Conservation (phyloP, 2,113 vertebrate species). For the Oncorhynchus masou region DNA sequence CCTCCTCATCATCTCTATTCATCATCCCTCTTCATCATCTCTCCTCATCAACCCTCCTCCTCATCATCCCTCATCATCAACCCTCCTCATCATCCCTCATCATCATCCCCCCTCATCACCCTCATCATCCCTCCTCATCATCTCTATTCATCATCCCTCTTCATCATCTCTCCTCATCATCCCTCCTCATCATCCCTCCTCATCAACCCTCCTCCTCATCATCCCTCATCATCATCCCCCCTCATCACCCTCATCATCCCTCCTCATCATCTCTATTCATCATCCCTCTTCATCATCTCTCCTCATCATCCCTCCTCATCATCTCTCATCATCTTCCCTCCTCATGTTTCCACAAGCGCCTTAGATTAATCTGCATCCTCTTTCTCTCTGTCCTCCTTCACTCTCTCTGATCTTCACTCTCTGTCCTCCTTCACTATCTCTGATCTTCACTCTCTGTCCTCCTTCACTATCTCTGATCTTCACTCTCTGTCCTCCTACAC, state of each 20-base stretch:
- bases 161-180: constrained; percentile 13
- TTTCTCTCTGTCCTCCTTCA: no score
- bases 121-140: constrained; percentile 17
- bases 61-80: constrained; percentile 41
- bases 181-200: constrained; percentile 7
- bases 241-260: neutral
- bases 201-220: constrained; percentile 18
- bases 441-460: neutral
- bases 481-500: no score
- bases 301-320: neutral
- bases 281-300: constrained; percentile 1
- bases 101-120: constrained; percentile 28
- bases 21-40: constrained; percentile 5
- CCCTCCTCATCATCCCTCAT: constrained; percentile 6
- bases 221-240: neutral
- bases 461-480: neutral
- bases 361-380: constrained; percentile 24
- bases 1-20: no score
- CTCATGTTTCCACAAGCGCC: constrained; percentile 59
- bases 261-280: constrained; percentile 40
- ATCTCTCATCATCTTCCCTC: constrained; percentile 4
- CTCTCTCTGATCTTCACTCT: neutral
- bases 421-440: neutral
- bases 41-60: constrained; percentile 16
- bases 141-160: neutral